Conservation (phyloP, 2,797 vertebrate genomes). For the Pipistrellus pygmaeus region DNA sequence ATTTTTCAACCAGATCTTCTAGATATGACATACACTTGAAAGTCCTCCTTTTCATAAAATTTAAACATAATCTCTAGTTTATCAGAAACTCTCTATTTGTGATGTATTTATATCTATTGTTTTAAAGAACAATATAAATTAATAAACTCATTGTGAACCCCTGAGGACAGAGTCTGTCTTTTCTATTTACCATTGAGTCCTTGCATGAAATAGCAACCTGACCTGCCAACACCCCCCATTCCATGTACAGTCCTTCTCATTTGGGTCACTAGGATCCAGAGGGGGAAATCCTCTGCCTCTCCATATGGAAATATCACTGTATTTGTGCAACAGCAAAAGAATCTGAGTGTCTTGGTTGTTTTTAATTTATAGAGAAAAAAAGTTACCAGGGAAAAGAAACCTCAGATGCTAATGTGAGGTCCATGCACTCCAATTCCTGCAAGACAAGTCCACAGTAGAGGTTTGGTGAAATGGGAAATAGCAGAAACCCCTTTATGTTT, state of each 20-base stretch:
- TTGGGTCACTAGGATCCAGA: neutral
- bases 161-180: neutral
- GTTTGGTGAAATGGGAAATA: neutral
- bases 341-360: neutral
- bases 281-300: neutral
- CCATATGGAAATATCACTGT: neutral
- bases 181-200: neutral
- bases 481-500: neutral
- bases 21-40: neutral
- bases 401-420: neutral
- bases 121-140: neutral
- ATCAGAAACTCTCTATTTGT: neutral
- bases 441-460: neutral
- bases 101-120: neutral
- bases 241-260: neutral
- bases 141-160: neutral
- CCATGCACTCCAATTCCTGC: no score
- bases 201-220: neutral
- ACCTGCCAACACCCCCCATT: neutral
- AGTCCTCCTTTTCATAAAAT: conserved; percentile 2
- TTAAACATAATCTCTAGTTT: neutral
- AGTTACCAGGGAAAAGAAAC: neutral
- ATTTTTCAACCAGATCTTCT: neutral
- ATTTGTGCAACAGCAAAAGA: neutral
- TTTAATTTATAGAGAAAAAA: neutral